Base-by-base conservation (phyloP, 2,113 vertebrate genomes). In the Hystrix cristata region DNA sequence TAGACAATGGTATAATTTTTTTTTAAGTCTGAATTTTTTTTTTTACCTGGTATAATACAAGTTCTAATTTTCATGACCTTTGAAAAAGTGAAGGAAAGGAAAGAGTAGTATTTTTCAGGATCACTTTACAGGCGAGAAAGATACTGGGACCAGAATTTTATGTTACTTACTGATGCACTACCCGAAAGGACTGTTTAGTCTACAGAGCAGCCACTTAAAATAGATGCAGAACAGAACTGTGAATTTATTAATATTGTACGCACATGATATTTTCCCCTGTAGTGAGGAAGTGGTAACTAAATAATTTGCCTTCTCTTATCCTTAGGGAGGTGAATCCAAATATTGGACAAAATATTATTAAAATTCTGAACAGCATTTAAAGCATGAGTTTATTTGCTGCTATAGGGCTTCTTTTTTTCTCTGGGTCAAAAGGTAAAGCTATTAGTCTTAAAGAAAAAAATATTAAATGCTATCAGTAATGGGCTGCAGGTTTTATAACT, bases 281-380 rank as follows among this genome's bases (percentile, higher is more conserved):
- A 3, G 34, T 87, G 53, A 51, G 10, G 92, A 94, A 94, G n/a
- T 87, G 87, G 64, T 94, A 94, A 95, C 64, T 91, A 93, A 94
- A 94, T 89, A 91, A 97, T 97, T 97, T 95, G 16, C 51, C 96
- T 84, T 92, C 79, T 71, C 62, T 81, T 95, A 93, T 93, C 74
- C 91, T 93, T 83, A 90, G 64, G 76, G 59, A 92, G 72, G 34
- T 92, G 31, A 94, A 93, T 94, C 59, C 76, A 90, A 85, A 81
- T 95, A 94, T 55, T 93, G 87, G 80, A 65, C 29, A 95, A 87
- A 90, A 59, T 55, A 65, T 95, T 94, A 95, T 93, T 94, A 97
- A 95, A 93, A 95, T 96, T 96, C 95, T 64, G 51, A 97, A 34
- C 62, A 65, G 34, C 67, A 84, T 76, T 93, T 92, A 80, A 97